Conservation (phyloP, 2,888 invertebrate genomes). For the Limnephilus rhombicus region DNA sequence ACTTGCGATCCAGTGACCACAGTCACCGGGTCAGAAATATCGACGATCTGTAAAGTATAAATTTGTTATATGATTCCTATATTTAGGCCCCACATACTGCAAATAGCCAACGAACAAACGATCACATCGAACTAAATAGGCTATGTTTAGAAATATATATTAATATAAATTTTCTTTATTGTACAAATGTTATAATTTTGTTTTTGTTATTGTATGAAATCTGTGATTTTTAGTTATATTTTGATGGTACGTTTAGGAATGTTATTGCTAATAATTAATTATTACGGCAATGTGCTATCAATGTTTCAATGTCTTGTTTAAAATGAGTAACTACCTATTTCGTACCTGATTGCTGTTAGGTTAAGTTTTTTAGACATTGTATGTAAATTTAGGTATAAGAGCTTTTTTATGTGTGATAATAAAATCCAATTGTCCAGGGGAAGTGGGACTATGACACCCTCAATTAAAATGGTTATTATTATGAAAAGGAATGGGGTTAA, state of each 20-base stretch:
- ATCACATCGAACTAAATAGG: too few species aligned
- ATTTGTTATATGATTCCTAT: too few species aligned
- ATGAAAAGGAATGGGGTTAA: not conserved
- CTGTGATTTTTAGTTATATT: not conserved
- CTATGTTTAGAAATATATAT: too few species aligned
- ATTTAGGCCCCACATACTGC: too few species aligned
- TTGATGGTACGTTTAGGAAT: not conserved
- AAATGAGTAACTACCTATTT: not conserved
- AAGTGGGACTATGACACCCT: not conserved
- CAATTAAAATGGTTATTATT: not conserved
- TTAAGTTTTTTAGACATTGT: not conserved
- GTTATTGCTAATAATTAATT: not conserved
- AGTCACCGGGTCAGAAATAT: too few species aligned
- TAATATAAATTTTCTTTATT: too few species aligned
- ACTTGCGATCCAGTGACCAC: too few species aligned
- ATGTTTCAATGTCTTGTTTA: too few species aligned
- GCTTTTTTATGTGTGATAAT: not conserved
- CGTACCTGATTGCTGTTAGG: not conserved
- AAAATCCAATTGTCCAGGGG: not conserved
- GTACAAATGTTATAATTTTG: not conserved
- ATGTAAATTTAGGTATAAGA: not conserved
- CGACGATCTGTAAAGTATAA: too few species aligned
- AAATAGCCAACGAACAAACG: too few species aligned
- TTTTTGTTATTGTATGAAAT: not conserved
- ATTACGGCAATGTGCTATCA: too few species aligned